Base-by-base conservation (phyloP, 2,113 vertebrate genomes). In the Callocephalon fimbriatum region DNA sequence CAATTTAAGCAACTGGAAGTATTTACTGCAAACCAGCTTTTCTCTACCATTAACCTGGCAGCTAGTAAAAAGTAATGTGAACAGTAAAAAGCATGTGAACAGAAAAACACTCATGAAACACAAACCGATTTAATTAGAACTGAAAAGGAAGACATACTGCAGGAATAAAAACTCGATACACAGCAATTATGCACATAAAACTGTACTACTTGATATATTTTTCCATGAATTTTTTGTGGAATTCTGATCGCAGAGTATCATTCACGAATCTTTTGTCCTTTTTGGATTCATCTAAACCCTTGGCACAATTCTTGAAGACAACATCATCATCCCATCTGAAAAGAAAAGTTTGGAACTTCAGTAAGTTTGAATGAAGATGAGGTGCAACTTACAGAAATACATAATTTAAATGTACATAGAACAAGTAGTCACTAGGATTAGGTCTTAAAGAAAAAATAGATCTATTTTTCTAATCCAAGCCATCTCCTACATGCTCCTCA, bases 251-350 rank as follows among this genome's bases (percentile, higher is more conserved):
- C 95, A 99, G 98, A 0, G 99, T 99, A 96, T 99, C 99, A 19
- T 99, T 99, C 32, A 99, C 98, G 3, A 99, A 99, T 88, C 99
- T 99, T 92, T 99, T 99, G 98, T 99, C 99, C 92, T 99, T 99
- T 86, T 99, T 99, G 32, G 99, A 98, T 56, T 99, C 99, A 0
- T 99, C 99, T 59, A 99, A 98, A n/a, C 99, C 99, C 96, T 99
- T 99, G 75, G 99, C 99, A 68, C 99, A 99, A 87, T 99, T 99
- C 98, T 99, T 99, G 98, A 99, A 99, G 80, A 99, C 99, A 35
- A 99, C 99, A n/a, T 99, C 99, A 72, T 99, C 99, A 37, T 99
- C 99, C 99, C 99, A 99, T 93, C 99, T 99, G 94, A 65, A 98
- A 93, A 54, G 2, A 62, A 3, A 86, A 45, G 29, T 18, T 42